Evolutionary conservation across 2,797 vertebrate genomes (phyloP).

Genomic region (Cephalopachus bancanus): DNA sequence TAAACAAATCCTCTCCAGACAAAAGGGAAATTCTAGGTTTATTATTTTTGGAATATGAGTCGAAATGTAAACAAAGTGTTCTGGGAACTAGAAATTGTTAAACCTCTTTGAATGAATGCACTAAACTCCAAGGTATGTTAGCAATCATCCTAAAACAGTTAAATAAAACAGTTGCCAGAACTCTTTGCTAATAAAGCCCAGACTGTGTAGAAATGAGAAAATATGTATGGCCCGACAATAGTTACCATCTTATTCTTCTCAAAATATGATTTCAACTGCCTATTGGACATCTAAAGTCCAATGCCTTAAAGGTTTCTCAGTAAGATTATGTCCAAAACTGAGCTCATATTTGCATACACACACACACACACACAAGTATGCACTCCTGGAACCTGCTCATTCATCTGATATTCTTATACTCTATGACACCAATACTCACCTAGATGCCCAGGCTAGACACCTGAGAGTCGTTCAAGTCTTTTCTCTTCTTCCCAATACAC

Average conservation of each 20-base stretch:
- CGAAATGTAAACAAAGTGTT: background rate
- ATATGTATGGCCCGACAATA: background rate
- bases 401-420: background rate
- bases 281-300: background rate
- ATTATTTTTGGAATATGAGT: background rate
- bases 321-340: background rate
- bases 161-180: background rate
- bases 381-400: background rate
- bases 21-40: background rate
- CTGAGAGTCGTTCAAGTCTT: background rate
- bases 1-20: background rate
- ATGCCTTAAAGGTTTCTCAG: background rate
- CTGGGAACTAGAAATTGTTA: background rate
- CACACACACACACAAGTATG: background rate
- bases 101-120: background rate
- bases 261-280: background rate
- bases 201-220: background rate
- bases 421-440: background rate
- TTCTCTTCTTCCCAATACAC: background rate
- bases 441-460: background rate
- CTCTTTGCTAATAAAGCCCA: conserved; percentile 40
- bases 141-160: background rate
- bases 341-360: background rate
- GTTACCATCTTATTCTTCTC: background rate
- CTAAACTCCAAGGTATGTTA: background rate